Conservation (phyloP, 2,113 vertebrate species). For the Cercopithecus mona region DNA sequence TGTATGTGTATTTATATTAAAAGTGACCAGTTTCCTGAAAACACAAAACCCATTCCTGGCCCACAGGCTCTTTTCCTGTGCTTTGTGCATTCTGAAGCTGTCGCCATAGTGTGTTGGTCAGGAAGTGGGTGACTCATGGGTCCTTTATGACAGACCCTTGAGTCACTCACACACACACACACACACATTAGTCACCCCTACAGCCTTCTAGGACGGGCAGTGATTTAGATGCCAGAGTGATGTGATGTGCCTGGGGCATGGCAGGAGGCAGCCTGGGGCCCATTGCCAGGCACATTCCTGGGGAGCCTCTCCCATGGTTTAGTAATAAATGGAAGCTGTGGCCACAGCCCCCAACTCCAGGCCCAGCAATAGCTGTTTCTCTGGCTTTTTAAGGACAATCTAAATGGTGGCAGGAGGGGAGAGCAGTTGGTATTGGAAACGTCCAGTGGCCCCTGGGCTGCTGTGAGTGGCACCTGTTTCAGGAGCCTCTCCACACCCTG, state of each 20-base stretch:
- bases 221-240: slow-evolving; percentile 53
- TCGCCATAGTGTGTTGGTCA: slow-evolving; percentile 59
- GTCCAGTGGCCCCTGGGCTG: not conserved
- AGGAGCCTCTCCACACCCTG: not conserved
- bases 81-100: slow-evolving; percentile 72
- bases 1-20: slow-evolving; percentile 35
- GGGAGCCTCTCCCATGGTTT: not conserved
- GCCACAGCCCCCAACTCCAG: not conserved
- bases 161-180: slow-evolving; percentile 52
- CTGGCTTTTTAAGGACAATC: not conserved
- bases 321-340: not conserved
- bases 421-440: not conserved
- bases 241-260: not conserved
- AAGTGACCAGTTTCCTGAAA: slow-evolving; percentile 70
- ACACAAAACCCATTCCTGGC: slow-evolving; percentile 43
- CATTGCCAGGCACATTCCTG: not conserved
- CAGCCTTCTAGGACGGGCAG: slow-evolving; percentile 29
- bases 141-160: slow-evolving; percentile 73
- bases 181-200: slow-evolving; percentile 70
- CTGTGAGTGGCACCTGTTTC: not conserved
- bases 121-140: slow-evolving; percentile 78
- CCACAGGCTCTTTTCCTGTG: slow-evolving; percentile 76
- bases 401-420: not conserved
- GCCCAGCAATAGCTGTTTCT: not conserved
- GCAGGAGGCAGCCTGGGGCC: not conserved